A percentile compares a stretch with the other conserved stretches of the same genome.
Evolutionary conservation across 2,113 vertebrate species (phyloP).

Genomic region (Syngnathus scovelli): DNA sequence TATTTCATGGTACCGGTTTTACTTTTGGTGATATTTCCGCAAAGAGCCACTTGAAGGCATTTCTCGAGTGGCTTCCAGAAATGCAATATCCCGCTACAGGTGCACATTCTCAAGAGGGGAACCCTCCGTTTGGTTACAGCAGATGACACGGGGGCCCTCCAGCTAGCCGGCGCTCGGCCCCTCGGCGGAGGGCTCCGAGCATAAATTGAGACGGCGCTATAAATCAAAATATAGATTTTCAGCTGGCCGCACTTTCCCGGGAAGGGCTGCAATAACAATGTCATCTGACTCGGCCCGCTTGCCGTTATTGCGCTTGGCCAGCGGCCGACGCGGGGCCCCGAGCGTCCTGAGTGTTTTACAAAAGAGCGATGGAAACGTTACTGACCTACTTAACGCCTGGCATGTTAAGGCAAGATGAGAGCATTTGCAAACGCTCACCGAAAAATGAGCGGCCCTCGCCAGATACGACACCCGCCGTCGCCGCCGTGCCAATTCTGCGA

Average conservation of each 20-base stretch:
- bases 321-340: conserved; percentile 54
- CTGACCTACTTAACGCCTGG: conserved; percentile 62
- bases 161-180: conserved; percentile 52
- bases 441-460: conserved; percentile 54
- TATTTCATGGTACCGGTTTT: no score
- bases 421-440: conserved; percentile 35
- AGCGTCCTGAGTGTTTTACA: conserved; percentile 56
- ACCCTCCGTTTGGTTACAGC: conserved; percentile 51
- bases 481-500: conserved; percentile 57
- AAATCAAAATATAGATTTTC: conserved; percentile 71
- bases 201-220: conserved; percentile 69
- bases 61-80: conserved; percentile 57
- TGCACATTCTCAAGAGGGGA: conserved; percentile 55
- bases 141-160: conserved; percentile 62
- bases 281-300: conserved; percentile 65
- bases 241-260: conserved; percentile 58
- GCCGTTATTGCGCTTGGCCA: conserved; percentile 62
- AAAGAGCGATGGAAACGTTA: conserved; percentile 57
- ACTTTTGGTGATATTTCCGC: no score
- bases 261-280: conserved; percentile 70
- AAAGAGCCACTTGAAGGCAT: background rate
- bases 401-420: conserved; percentile 52
- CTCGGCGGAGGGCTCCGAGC: conserved; percentile 49
- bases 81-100: conserved; percentile 63
- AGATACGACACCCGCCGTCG: conserved; percentile 58